A percentile compares a stretch with the other conserved stretches of the same genome.
Conservation (phyloP, 1,140 invertebrate genomes). For the Heterodera carotae region DNA sequence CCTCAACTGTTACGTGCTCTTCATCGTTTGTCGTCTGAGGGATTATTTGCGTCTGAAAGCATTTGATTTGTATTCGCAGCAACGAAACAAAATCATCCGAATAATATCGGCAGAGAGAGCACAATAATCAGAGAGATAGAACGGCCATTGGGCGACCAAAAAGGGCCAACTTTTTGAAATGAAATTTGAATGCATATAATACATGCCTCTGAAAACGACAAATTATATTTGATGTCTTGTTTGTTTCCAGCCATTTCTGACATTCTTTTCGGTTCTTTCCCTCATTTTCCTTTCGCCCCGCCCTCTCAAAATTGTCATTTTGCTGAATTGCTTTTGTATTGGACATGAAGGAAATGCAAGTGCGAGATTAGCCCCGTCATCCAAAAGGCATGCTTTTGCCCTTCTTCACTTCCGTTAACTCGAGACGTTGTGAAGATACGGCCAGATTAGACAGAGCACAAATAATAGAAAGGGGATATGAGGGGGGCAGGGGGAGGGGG, state of each 20-base stretch:
- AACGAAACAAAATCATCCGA: constrained; percentile 22
- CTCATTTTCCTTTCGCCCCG: not conserved
- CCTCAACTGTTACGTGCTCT: constrained; percentile 21
- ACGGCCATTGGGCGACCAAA: too few species aligned
- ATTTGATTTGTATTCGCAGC: constrained; percentile 13
- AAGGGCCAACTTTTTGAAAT: too few species aligned
- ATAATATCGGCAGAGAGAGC: constrained; percentile 1
- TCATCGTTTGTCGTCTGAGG: constrained; percentile 4
- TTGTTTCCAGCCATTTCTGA: too few species aligned
- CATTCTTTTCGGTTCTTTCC: not conserved
- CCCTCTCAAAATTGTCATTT: not conserved
- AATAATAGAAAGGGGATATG: not conserved
- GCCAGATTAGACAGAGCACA: not conserved
- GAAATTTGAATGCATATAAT: too few species aligned
- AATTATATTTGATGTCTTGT: too few species aligned
- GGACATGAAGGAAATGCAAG: not conserved
- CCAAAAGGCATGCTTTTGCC: not conserved
- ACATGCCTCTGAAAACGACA: too few species aligned
- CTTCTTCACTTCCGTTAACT: not conserved
- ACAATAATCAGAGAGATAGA: not conserved
- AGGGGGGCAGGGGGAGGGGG: too few species aligned
- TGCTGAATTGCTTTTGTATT: not conserved
- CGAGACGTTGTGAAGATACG: not conserved
- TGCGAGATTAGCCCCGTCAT: not conserved
- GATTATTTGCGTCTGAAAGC: constrained; percentile 23